phyloP scores from a whole-genome alignment of 2,797 vertebrate species.

The Falco concolor region DNA sequence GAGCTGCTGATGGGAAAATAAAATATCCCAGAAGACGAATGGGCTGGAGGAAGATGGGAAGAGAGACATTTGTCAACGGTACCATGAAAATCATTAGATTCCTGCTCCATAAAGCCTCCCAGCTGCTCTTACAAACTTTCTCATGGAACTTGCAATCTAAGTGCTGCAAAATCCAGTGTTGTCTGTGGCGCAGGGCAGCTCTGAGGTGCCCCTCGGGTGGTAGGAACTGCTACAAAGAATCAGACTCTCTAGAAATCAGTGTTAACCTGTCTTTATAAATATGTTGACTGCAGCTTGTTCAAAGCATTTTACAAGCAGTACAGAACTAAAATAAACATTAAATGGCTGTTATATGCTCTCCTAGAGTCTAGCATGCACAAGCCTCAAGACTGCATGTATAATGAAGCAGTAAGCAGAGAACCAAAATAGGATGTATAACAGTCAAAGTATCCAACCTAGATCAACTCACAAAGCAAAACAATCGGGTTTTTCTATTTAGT shows the following conservation, averaged over 20 bases:
- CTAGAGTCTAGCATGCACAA: neutral
- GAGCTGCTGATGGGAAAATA: neutral
- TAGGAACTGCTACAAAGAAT: neutral
- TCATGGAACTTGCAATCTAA: neutral
- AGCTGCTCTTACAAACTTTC: accelerated
- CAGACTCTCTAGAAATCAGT: neutral
- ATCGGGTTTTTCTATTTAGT: neutral
- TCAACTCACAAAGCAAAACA: neutral
- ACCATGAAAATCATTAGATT: neutral
- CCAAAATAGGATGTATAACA: neutral
- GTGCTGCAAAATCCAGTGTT: neutral
- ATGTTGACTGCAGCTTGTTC: neutral
- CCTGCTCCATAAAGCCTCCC: neutral
- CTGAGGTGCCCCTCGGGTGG: neutral
- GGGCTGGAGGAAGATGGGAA: neutral
- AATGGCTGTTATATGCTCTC: neutral
- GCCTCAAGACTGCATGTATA: neutral
- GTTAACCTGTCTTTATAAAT: neutral
- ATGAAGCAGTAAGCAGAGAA: neutral
- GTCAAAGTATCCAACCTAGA: neutral
- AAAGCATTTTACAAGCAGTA: neutral
- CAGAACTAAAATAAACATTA: neutral
- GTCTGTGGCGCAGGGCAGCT: neutral
- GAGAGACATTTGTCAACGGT: neutral
- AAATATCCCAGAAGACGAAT: neutral